phyloP scores from a whole-genome alignment of 2,888 invertebrate species.

The Acronicta alni region DNA sequence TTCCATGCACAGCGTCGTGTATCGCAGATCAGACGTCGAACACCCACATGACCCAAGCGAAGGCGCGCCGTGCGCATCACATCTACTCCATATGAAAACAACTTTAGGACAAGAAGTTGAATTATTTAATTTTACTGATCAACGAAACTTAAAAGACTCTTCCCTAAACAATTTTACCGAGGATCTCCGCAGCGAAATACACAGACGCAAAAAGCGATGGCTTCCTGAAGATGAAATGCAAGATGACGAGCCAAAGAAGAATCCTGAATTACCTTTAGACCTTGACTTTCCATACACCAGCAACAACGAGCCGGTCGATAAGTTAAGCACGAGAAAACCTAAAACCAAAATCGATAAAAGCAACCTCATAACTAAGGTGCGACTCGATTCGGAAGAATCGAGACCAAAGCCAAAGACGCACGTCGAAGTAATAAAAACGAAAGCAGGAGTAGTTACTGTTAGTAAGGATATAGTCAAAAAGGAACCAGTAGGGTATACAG shows the following conservation, averaged over 20 bases:
- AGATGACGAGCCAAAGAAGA: constrained; percentile 89
- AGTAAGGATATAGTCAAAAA: constrained; percentile 91
- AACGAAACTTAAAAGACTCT: constrained; percentile 68
- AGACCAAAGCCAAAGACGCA: constrained; percentile 91
- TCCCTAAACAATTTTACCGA: constrained; percentile 76
- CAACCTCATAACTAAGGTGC: constrained; percentile 87
- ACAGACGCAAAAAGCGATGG: constrained; percentile 90
- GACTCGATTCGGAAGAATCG: constrained; percentile 86
- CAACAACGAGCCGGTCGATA: constrained; percentile 88
- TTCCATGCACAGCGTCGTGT: constrained; percentile 94
- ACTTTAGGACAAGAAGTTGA: constrained; percentile 76
- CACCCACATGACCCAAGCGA: constrained; percentile 78
- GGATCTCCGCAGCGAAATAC: constrained; percentile 77
- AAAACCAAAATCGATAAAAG: constrained; percentile 88
- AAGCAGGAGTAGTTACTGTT: constrained; percentile 91
- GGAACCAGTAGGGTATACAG: constrained; percentile 85
- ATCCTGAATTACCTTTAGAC: constrained; percentile 91
- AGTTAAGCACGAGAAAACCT: constrained; percentile 84
- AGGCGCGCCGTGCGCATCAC: constrained; percentile 89
- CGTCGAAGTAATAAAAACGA: constrained; percentile 91
- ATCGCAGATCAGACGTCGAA: constrained; percentile 94
- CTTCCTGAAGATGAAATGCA: constrained; percentile 91
- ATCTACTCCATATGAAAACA: constrained; percentile 88
- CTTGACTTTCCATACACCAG: constrained; percentile 91
- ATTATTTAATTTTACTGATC: constrained; percentile 80